Base-by-base conservation (phyloP, 1,140 invertebrate species). In the Adoxophyes honmai region DNA sequence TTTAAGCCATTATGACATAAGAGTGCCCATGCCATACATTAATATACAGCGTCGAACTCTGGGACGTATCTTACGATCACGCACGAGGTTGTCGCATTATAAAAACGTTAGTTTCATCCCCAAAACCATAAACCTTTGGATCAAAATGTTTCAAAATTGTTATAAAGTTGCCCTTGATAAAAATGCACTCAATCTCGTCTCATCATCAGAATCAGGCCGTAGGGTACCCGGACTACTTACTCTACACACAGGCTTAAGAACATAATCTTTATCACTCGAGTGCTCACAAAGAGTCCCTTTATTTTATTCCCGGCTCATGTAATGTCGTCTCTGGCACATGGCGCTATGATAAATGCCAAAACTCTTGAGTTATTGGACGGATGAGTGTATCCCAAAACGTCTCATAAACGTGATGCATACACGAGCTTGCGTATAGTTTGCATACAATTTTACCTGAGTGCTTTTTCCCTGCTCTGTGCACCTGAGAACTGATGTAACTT, bases 201-300 rank as follows among this genome's bases (percentile, higher is more conserved):
- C 33, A 4, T 34, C 16, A 11, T n/a, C 42, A 28, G 42, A 48
- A 48, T 48, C 18, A 6, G n/a, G 11, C 42, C 11, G 13, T 3
- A 28, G 10, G 9, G 42, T 21, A 48, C 13, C 42, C 39, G 10
- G 1, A 21, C 16, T 14, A 28, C 42, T 28, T 28, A 48, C 42
- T 11, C 21, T 48, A 48, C 42, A 44, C 28, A 48, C 42, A 33
- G 4, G 21, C 42, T 48, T 48, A 48, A 48, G 42, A 28, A 28
- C 42, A 13, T 28, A 33, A 48, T 48, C 42, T 48, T 44, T 48
- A 48, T 48, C 16, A 48, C 42, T 48, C 21, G 18, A 48, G 42
- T 18, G 21, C 42, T 44, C 39, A 21, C 37, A 0, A 28, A 28
- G 15, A 18, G 14, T 48, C n/a, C 18, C 42, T 48, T 48, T 48